A percentile compares a stretch with the other conserved stretches of the same genome.
Evolutionary conservation across 2,113 vertebrate species (phyloP).

Genomic region (Daubentonia madagascariensis): DNA sequence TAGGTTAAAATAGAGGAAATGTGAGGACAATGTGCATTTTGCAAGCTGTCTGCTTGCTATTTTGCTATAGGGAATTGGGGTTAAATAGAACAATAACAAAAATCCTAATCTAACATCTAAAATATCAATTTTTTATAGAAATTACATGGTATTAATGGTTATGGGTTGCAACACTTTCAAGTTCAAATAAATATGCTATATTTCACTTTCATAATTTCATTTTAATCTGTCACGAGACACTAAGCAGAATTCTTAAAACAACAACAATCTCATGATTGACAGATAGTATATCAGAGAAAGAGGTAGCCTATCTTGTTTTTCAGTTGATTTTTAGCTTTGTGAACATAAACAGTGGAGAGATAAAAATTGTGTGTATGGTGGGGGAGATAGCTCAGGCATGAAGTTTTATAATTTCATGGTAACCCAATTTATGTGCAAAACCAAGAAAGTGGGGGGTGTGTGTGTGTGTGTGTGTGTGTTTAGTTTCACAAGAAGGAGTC

Average conservation of each 20-base stretch:
- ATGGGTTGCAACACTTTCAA: neutral
- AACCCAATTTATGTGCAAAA: neutral
- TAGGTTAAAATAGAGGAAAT: neutral
- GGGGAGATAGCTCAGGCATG: neutral
- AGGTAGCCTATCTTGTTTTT: neutral
- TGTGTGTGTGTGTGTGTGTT: neutral
- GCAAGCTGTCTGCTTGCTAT: neutral
- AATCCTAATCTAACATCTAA: neutral
- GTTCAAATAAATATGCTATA: neutral
- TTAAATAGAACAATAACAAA: neutral
- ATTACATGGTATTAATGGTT: neutral
- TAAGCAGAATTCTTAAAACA: neutral
- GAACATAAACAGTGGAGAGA: neutral
- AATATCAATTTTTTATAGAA: neutral
- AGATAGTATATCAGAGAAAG: neutral
- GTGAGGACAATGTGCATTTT: neutral
- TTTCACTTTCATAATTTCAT: constrained; percentile 1
- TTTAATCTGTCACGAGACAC: neutral
- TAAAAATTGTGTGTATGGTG: neutral
- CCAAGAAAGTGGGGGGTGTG: neutral
- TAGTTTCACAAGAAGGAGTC: neutral
- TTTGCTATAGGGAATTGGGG: neutral
- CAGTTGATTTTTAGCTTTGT: neutral
- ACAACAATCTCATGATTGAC: neutral
- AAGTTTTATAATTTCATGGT: neutral